Base-by-base conservation (phyloP, 2,797 vertebrate species). In the Anguilla obscura region DNA sequence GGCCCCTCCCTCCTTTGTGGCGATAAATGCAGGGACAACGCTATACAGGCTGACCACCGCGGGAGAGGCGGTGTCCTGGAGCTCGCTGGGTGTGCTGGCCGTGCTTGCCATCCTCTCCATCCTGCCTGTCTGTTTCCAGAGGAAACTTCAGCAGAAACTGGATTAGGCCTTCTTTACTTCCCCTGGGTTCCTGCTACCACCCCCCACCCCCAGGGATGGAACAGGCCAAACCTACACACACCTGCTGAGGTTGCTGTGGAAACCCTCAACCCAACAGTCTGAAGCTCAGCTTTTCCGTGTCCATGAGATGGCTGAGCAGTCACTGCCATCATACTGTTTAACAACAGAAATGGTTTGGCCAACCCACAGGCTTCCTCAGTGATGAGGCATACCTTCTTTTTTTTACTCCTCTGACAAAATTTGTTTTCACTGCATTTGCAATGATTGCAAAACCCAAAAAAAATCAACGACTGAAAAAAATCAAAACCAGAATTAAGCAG, bases 31-130 rank as follows among this genome's bases (percentile, higher is more conserved):
- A 1, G 99, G 99, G 87, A 99, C 98, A 63, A 99, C 98, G 3
- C 93, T 99, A 54, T 99, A 99, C 94, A 99, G 99, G 91, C 97
- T 99, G 91, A 99, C 98, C 82, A 99, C 99, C 86, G 99, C 98
- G 0, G 99, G 98, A 2, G 98, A 99, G 94, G 99, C 98, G 0
- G 98, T 99, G 92, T 99, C 98, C 93, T 99, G 98, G 98, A 97
- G 98, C 95, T 99, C 98, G 86, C 95, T 99, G 87, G 96, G 97
- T 79, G 95, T 99, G 90, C 96, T 99, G 8, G 99, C 97, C 85
- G 90, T 99, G 21, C 95, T 99, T 63, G 98, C 98, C 0, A 94
- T 98, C 86, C 96, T 99, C 86, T 99, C 98, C 74, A 98, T 99
- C 92, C 91, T 99, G 86, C 98, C 99, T 6, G 98, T 99, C 88